Base-by-base conservation (phyloP, 2,113 vertebrate species). In the Bos indicus region DNA sequence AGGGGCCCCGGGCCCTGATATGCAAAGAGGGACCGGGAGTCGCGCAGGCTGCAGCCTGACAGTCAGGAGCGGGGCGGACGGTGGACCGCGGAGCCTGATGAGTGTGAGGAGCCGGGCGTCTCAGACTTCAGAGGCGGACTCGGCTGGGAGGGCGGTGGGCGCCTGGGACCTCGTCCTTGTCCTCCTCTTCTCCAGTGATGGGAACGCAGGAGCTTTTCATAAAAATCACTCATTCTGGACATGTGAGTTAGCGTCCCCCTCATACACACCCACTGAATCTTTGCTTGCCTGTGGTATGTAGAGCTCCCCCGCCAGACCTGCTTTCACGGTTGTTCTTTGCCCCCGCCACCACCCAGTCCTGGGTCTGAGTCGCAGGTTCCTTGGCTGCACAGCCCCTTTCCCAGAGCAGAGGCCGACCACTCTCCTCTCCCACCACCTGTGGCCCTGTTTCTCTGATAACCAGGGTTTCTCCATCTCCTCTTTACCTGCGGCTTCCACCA, bases 361-460 rank as follows among this genome's bases (percentile, higher is more conserved):
- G 13, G 36, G 54, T 89, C 86, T 56, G 89, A 71, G 92, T 7
- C 57, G 43, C 60, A 54, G 25, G 77, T 43, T 67, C 33, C 21
- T 26, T 26, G 96, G 28, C 48, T 64, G 16, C 59, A 52, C 14
- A 19, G 57, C 16, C 59, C n/a, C 43, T 67, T 94, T 67, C 48
- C 46, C 54, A 36, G 84, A 91, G 28, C n/a, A 6, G 74, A 82
- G 17, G 17, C 62, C 1, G n/a, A 81, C 59, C 78, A 19, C 19
- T 56, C 89, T 85, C 33, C 2, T 81, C 33, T 86, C 64, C 89
- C 77, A 94, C 95, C 98, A 98, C 98, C 97, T 98, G 97, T 97
- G 90, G 97, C 97, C 97, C 21, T 14, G 33, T 78, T 92, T 94
- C 77, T 90, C 52, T 74, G n/a, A 26, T 33, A 48, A 56, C 67